A percentile compares a stretch with the other conserved stretches of the same genome.
These are phyloP conservation scores for Malthinus seriepunctatus DNA, from an alignment of 2,888 invertebrate species.

Conservation along the genomic window DNA sequence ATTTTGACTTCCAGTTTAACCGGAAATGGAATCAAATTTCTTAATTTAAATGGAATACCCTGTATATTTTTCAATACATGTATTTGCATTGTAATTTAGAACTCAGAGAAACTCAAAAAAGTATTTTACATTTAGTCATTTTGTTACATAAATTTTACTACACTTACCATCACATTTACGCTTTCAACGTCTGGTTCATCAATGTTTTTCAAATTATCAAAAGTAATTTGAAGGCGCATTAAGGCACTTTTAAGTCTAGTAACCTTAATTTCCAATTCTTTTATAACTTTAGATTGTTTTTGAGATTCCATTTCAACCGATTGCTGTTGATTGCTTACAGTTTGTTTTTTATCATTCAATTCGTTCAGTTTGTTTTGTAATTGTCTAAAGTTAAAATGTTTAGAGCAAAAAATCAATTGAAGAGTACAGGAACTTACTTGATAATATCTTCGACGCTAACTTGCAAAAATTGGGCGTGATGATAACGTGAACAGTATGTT, in stretches of 20 bases:
- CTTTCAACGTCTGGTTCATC: constrained; percentile 49
- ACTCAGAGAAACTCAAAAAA: no score
- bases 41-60: no score
- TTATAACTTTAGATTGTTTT: constrained; percentile 37
- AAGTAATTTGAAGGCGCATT: constrained; percentile 37
- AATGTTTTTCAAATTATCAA: constrained; percentile 45
- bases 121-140: no score
- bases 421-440: constrained; percentile 47
- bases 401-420: constrained; percentile 17
- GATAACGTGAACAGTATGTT: constrained; percentile 67
- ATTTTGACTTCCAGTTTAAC: no score
- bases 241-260: constrained; percentile 38
- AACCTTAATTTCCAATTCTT: constrained; percentile 44
- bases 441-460: constrained; percentile 68
- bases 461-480: constrained; percentile 64
- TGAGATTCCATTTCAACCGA: constrained; percentile 40
- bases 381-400: constrained; percentile 35
- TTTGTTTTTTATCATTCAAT: constrained; percentile 43
- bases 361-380: constrained; percentile 52
- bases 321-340: constrained; percentile 40
- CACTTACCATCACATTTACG: constrained; percentile 44
- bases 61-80: no score
- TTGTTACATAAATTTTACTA: no score
- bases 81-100: no score
- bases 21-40: no score